phyloP scores from a whole-genome alignment of 2,113 vertebrate species.

The Pyxicephalus adspersus region DNA sequence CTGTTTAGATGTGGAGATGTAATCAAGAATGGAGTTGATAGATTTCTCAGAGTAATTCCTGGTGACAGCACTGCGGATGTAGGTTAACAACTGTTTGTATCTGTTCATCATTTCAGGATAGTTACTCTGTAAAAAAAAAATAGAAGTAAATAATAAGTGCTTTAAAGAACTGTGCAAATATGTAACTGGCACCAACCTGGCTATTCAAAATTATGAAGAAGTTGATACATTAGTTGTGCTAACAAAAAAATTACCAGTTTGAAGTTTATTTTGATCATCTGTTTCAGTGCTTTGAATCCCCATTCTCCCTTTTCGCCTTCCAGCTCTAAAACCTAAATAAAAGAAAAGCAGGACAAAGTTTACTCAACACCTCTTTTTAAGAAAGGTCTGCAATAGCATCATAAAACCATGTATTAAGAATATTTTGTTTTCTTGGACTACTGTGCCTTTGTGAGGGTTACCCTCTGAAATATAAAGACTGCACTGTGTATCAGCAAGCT shows the following conservation, averaged over 20 bases:
- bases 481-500: no score
- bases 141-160: not conserved
- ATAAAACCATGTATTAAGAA: no score
- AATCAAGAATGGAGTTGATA: constrained; percentile 99
- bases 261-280: constrained; percentile 99
- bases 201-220: no score
- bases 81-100: constrained; percentile 97
- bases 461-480: no score
- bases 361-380: not conserved
- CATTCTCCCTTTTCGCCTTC: constrained; percentile 99
- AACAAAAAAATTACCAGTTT: constrained; percentile 86
- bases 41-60: constrained; percentile 99
- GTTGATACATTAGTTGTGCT: not conserved
- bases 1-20: constrained; percentile 99
- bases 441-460: no score
- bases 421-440: no score
- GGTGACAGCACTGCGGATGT: constrained; percentile 96
- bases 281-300: constrained; percentile 99
- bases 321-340: constrained; percentile 91
- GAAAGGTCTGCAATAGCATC: not conserved
- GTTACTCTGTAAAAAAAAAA: constrained; percentile 80
- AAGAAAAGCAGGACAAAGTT: constrained; percentile 22
- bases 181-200: no score
- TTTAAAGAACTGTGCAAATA: no score
- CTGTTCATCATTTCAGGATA: constrained; percentile 99